phyloP scores from a whole-genome alignment of 1,140 invertebrate genomes.

The Hyposmocoma kahamanoa region DNA sequence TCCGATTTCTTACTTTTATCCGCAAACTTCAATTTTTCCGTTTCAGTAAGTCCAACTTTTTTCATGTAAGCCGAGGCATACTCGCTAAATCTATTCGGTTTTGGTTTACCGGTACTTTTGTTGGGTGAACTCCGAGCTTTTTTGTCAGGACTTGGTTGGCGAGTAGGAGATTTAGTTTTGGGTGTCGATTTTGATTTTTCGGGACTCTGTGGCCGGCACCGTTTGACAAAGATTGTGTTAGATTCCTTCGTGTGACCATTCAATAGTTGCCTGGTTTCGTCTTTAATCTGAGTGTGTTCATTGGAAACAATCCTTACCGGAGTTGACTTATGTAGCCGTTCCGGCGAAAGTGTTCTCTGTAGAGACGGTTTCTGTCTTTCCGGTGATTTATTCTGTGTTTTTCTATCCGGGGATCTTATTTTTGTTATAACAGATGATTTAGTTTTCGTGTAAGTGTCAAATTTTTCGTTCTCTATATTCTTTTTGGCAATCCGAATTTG shows the following conservation, averaged over 20 bases:
- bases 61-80: conserved; percentile 71
- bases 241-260: conserved; percentile 41
- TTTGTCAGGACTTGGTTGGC: conserved; percentile 49
- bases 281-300: conserved; percentile 21
- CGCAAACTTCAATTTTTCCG: conserved; percentile 32
- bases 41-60: conserved; percentile 55
- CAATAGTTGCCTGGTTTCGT: conserved; percentile 17
- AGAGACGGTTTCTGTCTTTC: conserved; percentile 29
- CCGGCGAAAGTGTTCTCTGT: conserved; percentile 26
- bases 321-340: conserved; percentile 18
- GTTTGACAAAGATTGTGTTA: conserved; percentile 16
- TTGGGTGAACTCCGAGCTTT: conserved; percentile 47
- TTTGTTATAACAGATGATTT: conserved; percentile 29
- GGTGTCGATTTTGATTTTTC: conserved; percentile 35
- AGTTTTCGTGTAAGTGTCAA: conserved; percentile 24
- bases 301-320: too few relatives aligned
- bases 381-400: conserved; percentile 26
- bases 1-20: conserved; percentile 36
- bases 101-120: conserved; percentile 45
- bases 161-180: conserved; percentile 34
- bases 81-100: conserved; percentile 57
- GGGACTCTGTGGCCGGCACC: conserved; percentile 35
- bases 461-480: conserved; percentile 52
- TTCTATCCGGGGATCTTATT: conserved; percentile 37
- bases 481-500: conserved; percentile 82